These are phyloP conservation scores for Tonatia bakeri DNA, from an alignment of 2,113 vertebrate genomes.

Conservation along the genomic window DNA sequence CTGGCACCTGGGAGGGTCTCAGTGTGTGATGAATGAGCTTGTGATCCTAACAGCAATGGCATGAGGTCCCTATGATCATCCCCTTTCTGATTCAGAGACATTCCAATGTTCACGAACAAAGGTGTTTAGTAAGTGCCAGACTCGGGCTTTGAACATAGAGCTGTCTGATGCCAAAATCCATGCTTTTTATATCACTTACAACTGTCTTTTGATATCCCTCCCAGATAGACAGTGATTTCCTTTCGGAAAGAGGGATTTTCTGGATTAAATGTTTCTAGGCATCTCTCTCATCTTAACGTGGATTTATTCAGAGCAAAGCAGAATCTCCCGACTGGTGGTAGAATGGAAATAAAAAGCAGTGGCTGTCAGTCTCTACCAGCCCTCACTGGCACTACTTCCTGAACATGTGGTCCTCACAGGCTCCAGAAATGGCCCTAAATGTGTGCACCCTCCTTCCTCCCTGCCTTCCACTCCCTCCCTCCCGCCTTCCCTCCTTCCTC, in stretches of 20 bases:
- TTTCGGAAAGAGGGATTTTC: slow-evolving; percentile 9
- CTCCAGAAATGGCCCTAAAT: neutral
- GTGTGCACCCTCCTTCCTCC: neutral
- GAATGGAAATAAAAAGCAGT: neutral
- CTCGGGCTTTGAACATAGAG: neutral
- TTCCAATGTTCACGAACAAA: neutral
- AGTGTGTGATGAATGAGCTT: neutral
- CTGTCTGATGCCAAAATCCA: neutral
- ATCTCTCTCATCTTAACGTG: slow-evolving; percentile 8
- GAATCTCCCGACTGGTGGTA: neutral
- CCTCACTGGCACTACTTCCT: neutral
- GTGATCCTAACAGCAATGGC: neutral
- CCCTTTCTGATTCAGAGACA: neutral
- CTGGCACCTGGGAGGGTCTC: neutral
- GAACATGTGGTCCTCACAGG: accelerated
- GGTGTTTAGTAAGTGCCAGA: neutral
- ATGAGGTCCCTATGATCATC: accelerated
- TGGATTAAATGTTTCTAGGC: slow-evolving; percentile 37
- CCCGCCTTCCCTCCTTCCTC: accelerated
- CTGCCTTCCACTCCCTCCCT: neutral
- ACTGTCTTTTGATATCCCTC: neutral
- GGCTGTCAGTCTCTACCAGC: neutral
- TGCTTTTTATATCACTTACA: neutral
- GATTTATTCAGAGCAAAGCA: slow-evolving; percentile 37
- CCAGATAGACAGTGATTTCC: neutral